Evolutionary conservation across 2,888 invertebrate genomes (phyloP).

Genomic region (Biston betularia): DNA sequence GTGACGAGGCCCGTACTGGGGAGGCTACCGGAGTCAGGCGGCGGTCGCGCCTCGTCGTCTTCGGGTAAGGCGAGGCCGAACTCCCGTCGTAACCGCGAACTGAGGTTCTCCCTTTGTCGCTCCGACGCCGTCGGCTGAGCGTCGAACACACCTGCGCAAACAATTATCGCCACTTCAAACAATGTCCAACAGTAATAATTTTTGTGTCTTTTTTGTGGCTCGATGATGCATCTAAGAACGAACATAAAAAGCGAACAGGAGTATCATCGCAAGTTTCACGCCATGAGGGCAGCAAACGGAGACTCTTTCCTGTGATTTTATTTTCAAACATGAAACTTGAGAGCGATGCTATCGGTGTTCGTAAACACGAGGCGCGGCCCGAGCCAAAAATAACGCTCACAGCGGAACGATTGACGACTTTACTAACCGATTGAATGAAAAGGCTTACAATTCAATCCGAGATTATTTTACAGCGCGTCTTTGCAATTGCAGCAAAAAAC

Average conservation of each 20-base stretch:
- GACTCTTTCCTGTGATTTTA: conserved; percentile 23
- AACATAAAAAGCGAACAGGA: background rate
- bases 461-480: conserved; percentile 13
- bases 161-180: conserved; percentile 29
- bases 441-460: conserved; percentile 9
- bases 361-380: conserved; percentile 19
- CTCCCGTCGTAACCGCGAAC: conserved; percentile 93
- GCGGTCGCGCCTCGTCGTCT: conserved; percentile 88
- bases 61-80: conserved; percentile 91
- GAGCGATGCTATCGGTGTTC: conserved; percentile 8
- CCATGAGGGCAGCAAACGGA: background rate
- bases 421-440: conserved; percentile 4
- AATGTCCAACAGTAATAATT: background rate
- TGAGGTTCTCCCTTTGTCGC: conserved; percentile 94
- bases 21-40: conserved; percentile 59
- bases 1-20: conserved; percentile 38
- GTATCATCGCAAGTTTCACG: background rate
- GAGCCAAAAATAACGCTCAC: conserved; percentile 27
- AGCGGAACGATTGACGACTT: conserved; percentile 12
- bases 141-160: conserved; percentile 89
- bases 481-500: conserved; percentile 31
- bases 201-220: background rate
- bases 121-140: conserved; percentile 94
- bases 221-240: background rate
- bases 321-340: conserved; percentile 30